phyloP scores from a whole-genome alignment of 2,113 vertebrate species.

The Eupsittula cactorum region DNA sequence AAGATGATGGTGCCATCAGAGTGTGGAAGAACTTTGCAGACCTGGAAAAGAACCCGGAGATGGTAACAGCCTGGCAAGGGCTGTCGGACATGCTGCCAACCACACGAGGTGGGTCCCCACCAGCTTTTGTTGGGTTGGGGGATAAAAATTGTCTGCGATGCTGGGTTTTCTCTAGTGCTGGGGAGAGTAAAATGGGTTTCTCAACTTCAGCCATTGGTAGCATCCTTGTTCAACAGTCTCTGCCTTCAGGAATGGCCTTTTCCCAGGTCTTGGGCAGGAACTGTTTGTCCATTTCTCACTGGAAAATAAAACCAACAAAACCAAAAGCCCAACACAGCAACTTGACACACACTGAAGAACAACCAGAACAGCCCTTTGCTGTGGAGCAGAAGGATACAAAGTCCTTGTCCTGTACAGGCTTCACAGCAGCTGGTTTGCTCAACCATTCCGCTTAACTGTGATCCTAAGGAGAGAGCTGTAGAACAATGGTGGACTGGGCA shows the following conservation, averaged over 20 bases:
- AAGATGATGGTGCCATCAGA: conserved; percentile 93
- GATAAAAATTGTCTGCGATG: not conserved
- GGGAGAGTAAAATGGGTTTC: not conserved
- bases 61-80: conserved; percentile 98
- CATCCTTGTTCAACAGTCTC: conserved; percentile 13
- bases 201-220: not conserved
- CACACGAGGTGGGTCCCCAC: conserved; percentile 86
- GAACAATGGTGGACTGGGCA: not conserved
- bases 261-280: not conserved
- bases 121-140: not conserved
- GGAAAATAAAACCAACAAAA: not conserved
- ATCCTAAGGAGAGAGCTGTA: conserved; percentile 14
- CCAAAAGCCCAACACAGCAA: not conserved
- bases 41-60: conserved; percentile 94
- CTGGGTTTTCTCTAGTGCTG: not conserved
- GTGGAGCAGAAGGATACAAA: not conserved
- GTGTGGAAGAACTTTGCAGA: conserved; percentile 99
- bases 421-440: not conserved
- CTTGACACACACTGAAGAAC: not conserved
- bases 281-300: not conserved
- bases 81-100: conserved; percentile 98
- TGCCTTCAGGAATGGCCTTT: not conserved
- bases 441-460: not conserved
- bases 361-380: not conserved
- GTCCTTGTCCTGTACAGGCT: not conserved